These are phyloP conservation scores for Exaiptasia diaphana DNA, from an alignment of 64 coral and sea anemone species.

Conservation along the genomic window DNA sequence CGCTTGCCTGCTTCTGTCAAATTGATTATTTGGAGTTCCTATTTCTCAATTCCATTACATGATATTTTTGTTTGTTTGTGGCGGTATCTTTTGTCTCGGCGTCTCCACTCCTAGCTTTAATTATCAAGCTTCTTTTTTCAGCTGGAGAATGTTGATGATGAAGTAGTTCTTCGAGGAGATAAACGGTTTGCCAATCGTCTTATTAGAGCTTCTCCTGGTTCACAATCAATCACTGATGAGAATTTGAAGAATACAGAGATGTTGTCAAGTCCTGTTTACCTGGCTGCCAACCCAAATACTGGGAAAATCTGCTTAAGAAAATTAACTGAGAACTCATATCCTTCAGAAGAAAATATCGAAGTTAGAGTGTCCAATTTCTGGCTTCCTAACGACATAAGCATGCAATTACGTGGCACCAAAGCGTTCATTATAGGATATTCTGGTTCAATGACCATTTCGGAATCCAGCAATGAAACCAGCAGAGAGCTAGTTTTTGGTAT, in stretches of 20 bases:
- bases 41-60: too few relatives aligned
- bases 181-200: conserved; percentile 66
- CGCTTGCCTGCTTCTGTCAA: too few relatives aligned
- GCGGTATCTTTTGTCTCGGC: too few relatives aligned
- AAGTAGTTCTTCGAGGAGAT: conserved; percentile 50
- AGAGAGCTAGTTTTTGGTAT: conserved; percentile 48
- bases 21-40: too few relatives aligned
- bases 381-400: conserved; percentile 15
- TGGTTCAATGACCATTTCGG: conserved; percentile 31
- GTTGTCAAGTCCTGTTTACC: neutral
- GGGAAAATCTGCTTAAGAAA: conserved; percentile 19
- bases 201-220: neutral
- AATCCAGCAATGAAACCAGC: neutral
- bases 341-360: conserved; percentile 29
- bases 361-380: conserved; percentile 47
- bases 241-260: neutral
- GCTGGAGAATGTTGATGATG: conserved; percentile 31
- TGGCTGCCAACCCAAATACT: conserved; percentile 29
- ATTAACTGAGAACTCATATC: neutral
- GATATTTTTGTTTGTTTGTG: too few relatives aligned
- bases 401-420: neutral
- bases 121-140: neutral
- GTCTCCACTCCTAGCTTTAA: too few relatives aligned
- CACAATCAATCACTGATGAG: neutral
- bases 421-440: neutral